Base-by-base conservation (phyloP, 1,140 invertebrate species). In the Teleogryllus occipitalis region DNA sequence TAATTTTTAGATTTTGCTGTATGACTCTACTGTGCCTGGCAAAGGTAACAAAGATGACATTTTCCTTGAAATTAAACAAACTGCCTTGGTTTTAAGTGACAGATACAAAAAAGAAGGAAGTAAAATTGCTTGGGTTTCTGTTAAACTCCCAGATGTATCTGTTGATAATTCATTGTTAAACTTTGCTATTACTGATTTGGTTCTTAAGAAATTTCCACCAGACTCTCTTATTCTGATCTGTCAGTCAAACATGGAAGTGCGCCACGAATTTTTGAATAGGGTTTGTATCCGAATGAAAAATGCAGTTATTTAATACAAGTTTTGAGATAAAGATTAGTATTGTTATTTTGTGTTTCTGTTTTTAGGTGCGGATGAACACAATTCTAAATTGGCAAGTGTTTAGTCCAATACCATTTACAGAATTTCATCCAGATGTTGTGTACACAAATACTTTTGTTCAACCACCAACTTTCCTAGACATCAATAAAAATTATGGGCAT, bases 361-460 rank as follows among this genome's bases (percentile, higher is more conserved):
- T 83, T 54, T 85, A 94, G 90, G 91, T 95, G 10, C 88, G 94
- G 79, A 96, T 96, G 93, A 96, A 96, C 85, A 96, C 94, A 7
- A 94, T 96, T 79, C 86, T 86, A 76, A 91, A 91, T 79, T 92
- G 90, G 84, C 95, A 96, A 88, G 89, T 95, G 81, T 97, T 92
- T 85, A 91, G 91, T 82, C 92, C 95, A 39, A 91, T 95, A 72
- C 93, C 94, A n/a, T 96, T 95, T 84, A 88, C 90, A 76, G 92
- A 92, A 84, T 95, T 90, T 86, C 89, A 93, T 86, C 92, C 92
- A 47, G 86, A 88, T 65, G 87, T 93, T 84, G 85, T 90, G 82
- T 88, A 90, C 82, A 83, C 85, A 83, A 87, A 88, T 85, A 86
- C 84, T 86, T 80, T 88, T 86, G 80, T 86, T 84, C 88, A 89